Evolutionary conservation across 2,888 invertebrate species (phyloP).

Genomic region (Microctonus brassicae): DNA sequence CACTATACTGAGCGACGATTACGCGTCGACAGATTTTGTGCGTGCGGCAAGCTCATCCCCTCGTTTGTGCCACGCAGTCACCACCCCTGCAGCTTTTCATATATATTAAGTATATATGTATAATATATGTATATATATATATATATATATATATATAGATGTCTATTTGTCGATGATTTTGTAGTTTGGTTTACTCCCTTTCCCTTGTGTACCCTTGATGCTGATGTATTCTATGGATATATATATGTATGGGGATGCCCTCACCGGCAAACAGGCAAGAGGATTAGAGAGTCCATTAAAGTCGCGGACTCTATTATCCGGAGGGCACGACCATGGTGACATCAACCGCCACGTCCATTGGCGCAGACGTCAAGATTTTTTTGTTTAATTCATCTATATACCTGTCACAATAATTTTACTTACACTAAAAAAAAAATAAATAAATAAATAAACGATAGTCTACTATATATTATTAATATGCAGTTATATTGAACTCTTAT

Average conservation of each 20-base stretch:
- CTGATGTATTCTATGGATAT: conserved; percentile 20
- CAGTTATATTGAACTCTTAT: no score
- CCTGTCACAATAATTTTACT: not conserved
- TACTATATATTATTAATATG: no score
- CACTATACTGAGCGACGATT: conserved; percentile 33
- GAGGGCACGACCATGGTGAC: conserved; percentile 65
- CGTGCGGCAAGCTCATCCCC: conserved; percentile 41
- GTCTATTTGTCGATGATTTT: conserved; percentile 21
- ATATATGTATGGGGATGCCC: conserved; percentile 46
- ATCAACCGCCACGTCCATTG: conserved; percentile 64
- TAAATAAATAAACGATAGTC: no score
- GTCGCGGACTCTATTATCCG: conserved; percentile 70
- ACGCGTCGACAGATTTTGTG: conserved; percentile 41
- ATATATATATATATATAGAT: conserved; percentile 21
- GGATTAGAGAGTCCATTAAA: conserved; percentile 71
- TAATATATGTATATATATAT: no score
- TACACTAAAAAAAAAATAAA: no score
- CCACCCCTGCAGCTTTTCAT: conserved; percentile 36
- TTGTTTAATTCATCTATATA: not conserved
- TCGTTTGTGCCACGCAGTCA: conserved; percentile 53
- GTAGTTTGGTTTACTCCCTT: not conserved
- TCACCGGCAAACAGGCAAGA: conserved; percentile 67
- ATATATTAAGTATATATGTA: not conserved
- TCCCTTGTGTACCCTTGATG: conserved; percentile 10
- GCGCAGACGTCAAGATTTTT: conserved; percentile 52